A percentile compares a stretch with the other conserved stretches of the same genome.
Conservation (phyloP, 2,113 vertebrate species). For the Pithys albifrons region DNA sequence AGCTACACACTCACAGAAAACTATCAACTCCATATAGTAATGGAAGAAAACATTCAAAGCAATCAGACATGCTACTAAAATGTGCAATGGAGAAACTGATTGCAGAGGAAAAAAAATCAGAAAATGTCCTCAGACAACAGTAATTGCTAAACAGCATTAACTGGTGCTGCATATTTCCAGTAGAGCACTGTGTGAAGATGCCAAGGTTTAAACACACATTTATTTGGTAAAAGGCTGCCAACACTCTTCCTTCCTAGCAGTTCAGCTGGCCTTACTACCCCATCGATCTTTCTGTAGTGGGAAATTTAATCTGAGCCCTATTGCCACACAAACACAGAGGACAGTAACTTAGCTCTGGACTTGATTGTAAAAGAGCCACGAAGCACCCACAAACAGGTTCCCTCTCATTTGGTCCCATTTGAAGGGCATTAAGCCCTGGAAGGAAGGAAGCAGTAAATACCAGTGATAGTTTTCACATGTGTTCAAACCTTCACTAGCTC, state of each 20-base stretch:
- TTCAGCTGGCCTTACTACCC: neutral
- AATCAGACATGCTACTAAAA: neutral
- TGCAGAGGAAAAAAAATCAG: neutral
- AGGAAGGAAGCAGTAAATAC: neutral
- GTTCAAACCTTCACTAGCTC: neutral
- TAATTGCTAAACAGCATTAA: neutral
- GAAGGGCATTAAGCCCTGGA: neutral
- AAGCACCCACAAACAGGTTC: neutral
- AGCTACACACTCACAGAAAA: neutral
- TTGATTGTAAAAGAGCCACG: neutral
- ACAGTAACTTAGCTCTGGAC: neutral
- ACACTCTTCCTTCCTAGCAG: neutral
- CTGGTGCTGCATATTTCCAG: neutral
- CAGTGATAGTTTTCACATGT: neutral
- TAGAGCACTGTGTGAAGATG: neutral
- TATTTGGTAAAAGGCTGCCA: neutral
- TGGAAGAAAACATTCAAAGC: neutral
- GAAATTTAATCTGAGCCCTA: neutral
- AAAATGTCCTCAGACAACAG: neutral
- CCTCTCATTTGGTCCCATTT: neutral
- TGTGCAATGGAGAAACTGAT: neutral
- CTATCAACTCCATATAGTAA: neutral
- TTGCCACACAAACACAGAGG: neutral
- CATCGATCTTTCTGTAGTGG: neutral
- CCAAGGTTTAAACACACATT: neutral